Evolutionary conservation across 2,888 invertebrate genomes (phyloP).

Genomic region (Orthonevra nobilis): DNA sequence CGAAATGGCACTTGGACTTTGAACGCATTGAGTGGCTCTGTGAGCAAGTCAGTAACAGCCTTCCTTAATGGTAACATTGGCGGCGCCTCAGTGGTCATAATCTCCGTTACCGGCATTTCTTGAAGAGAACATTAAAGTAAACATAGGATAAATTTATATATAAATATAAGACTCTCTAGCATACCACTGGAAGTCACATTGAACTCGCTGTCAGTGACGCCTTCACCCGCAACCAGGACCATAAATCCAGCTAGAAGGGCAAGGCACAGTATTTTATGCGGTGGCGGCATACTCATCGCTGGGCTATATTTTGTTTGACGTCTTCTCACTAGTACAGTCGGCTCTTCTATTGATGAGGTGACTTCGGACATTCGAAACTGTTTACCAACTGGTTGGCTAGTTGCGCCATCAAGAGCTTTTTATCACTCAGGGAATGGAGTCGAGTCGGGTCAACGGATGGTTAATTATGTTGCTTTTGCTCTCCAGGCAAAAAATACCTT

Average conservation of each 20-base stretch:
- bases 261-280: conserved; percentile 11
- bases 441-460: conserved; percentile 63
- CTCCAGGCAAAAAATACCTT: no score
- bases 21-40: conserved; percentile 38
- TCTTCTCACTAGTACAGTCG: conserved; percentile 7
- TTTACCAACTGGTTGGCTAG: conserved; percentile 76
- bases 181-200: conserved; percentile 41
- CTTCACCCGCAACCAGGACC: conserved; percentile 12
- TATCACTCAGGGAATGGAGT: conserved; percentile 72
- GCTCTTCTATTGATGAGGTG: conserved; percentile 37
- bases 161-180: conserved; percentile 34
- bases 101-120: conserved; percentile 12
- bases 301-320: conserved; percentile 2
- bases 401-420: conserved; percentile 76
- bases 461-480: conserved; percentile 68
- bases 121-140: not conserved
- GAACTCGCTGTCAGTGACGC: not conserved
- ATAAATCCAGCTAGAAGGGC: conserved; percentile 20
- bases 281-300: conserved; percentile 10
- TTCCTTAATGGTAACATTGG: conserved; percentile 72
- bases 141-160: not conserved
- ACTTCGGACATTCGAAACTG: conserved; percentile 71
- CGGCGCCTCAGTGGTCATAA: conserved; percentile 28
- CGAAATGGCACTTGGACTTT: conserved; percentile 12
- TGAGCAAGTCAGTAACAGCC: conserved; percentile 68